Evolutionary conservation across 2,888 invertebrate genomes (phyloP).

Genomic region (Pegoplata infirma): DNA sequence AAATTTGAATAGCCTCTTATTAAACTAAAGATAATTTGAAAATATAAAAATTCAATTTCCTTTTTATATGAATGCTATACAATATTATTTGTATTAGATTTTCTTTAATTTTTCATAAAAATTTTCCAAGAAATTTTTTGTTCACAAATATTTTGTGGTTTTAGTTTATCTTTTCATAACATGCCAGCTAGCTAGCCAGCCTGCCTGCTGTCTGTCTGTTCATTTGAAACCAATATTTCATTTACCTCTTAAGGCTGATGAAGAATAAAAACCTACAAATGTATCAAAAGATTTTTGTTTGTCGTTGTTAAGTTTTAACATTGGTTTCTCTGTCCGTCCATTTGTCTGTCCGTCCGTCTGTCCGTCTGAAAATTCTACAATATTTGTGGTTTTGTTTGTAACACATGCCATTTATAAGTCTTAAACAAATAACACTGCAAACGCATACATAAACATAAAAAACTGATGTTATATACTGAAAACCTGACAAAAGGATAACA

Average conservation of each 20-base stretch:
- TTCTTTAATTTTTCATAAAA: neutral
- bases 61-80: neutral
- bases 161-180: neutral
- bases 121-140: neutral
- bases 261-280: conserved; percentile 22
- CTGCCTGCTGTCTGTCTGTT: neutral
- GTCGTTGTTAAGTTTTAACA: neutral
- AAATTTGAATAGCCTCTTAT: neutral
- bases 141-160: neutral
- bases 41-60: neutral
- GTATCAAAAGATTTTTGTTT: neutral
- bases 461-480: conserved; percentile 5
- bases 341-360: conserved; percentile 1
- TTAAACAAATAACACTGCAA: conserved; percentile 18
- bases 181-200: too few species aligned
- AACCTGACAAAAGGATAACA: conserved; percentile 40
- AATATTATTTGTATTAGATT: neutral
- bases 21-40: neutral
- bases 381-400: conserved; percentile 7
- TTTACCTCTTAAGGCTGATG: too few species aligned
- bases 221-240: neutral
- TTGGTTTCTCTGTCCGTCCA: too few species aligned
- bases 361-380: neutral
- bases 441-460: neutral
- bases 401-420: conserved; percentile 23